phyloP scores from a whole-genome alignment of 2,113 vertebrate species.

The Puma concolor region DNA sequence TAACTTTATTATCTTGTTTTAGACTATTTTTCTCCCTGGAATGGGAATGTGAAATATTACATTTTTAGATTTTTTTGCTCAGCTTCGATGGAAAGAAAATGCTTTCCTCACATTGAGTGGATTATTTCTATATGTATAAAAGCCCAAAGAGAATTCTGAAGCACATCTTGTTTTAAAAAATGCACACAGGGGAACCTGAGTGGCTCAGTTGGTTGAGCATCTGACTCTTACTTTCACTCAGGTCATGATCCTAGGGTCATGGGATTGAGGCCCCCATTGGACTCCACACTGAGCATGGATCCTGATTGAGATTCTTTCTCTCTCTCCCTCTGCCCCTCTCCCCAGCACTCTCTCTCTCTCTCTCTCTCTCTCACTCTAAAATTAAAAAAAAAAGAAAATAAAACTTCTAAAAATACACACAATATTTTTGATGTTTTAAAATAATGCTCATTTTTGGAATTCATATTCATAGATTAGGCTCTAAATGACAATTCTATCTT shows the following conservation, averaged over 20 bases:
- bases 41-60: neutral
- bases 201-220: no score
- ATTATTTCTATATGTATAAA: neutral
- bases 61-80: constrained; percentile 13
- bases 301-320: no score
- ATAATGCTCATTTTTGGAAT: neutral
- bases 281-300: no score
- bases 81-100: neutral
- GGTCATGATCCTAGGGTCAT: no score
- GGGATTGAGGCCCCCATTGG: no score
- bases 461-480: neutral
- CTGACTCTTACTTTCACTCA: no score
- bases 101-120: neutral
- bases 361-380: no score
- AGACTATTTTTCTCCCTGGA: neutral
- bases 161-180: neutral
- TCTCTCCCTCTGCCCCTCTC: no score
- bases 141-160: neutral
- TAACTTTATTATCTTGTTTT: constrained; percentile 17
- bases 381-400: no score
- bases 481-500: neutral
- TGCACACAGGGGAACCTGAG: neutral
- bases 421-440: neutral
- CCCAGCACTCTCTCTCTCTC: no score
- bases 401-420: neutral